phyloP scores from a whole-genome alignment of 2,113 vertebrate species.

The Vidua macroura region DNA sequence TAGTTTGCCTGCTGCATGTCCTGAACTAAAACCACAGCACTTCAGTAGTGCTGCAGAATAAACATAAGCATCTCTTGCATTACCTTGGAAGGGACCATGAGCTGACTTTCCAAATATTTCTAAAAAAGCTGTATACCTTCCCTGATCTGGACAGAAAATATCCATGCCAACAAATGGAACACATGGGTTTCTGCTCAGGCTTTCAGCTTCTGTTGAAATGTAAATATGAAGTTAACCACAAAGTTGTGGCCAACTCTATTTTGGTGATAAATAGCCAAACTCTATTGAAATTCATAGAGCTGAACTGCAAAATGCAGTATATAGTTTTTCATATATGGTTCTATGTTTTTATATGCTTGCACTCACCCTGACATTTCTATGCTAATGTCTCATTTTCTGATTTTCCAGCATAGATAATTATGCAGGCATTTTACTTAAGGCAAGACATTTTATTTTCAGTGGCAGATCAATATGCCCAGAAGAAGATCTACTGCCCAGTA shows the following conservation, averaged over 20 bases:
- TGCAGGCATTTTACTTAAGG: neutral
- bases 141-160: neutral
- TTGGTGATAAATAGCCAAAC: neutral
- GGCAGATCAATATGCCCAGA: neutral
- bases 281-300: neutral
- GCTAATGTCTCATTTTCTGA: neutral
- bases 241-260: neutral
- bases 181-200: neutral
- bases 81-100: neutral
- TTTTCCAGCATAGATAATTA: neutral
- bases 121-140: neutral
- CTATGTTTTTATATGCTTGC: neutral
- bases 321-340: neutral
- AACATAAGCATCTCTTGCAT: neutral
- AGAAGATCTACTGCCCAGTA: neutral
- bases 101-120: neutral
- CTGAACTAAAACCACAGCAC: conserved; percentile 15
- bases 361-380: neutral
- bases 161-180: neutral
- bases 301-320: neutral
- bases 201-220: neutral
- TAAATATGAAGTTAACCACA: neutral
- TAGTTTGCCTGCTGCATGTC: neutral
- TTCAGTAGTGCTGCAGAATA: neutral
- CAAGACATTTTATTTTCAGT: neutral